A percentile compares a stretch with the other conserved stretches of the same genome.
phyloP scores from a whole-genome alignment of 2,113 vertebrate species.

The Chrysemys picta region DNA sequence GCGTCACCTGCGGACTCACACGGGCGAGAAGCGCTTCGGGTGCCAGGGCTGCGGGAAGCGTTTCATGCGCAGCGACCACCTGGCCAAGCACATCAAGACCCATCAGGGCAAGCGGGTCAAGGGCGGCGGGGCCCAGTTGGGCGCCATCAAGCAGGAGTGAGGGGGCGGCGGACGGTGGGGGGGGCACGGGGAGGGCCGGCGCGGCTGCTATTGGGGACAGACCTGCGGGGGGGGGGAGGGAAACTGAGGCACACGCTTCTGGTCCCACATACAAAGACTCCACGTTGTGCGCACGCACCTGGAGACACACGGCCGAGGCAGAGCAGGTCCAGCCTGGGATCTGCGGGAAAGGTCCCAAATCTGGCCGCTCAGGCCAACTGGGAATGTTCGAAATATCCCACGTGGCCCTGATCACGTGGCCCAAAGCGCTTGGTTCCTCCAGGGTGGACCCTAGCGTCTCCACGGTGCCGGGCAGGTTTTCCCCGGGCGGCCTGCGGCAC shows the following conservation, averaged over 20 bases:
- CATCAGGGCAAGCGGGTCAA: slow-evolving; percentile 92
- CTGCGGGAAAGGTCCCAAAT: neutral
- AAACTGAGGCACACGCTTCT: neutral
- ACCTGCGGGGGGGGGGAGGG: neutral
- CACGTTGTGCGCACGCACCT: too few species aligned
- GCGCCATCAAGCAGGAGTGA: slow-evolving; percentile 80
- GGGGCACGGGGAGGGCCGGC: too few species aligned
- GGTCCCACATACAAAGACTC: too few species aligned
- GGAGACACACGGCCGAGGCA: neutral
- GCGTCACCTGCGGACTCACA: slow-evolving; percentile 69
- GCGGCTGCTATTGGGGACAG: neutral
- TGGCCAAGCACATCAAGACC: slow-evolving; percentile 96
- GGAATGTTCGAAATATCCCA: neutral
- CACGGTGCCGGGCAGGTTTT: neutral
- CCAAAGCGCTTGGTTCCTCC: too few species aligned
- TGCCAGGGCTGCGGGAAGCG: slow-evolving; percentile 92
- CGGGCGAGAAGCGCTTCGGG: slow-evolving; percentile 86
- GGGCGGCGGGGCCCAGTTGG: slow-evolving; percentile 79
- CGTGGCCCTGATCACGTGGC: accelerated
- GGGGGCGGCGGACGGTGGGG: too few species aligned
- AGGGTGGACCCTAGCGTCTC: too few species aligned
- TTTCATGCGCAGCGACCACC: slow-evolving; percentile 98
- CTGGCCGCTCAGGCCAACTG: neutral
- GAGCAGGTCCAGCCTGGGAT: too few species aligned
- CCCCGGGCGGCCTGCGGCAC: too few species aligned